Evolutionary conservation across 2,797 vertebrate genomes (phyloP).

Genomic region (Adelosebastes latens): DNA sequence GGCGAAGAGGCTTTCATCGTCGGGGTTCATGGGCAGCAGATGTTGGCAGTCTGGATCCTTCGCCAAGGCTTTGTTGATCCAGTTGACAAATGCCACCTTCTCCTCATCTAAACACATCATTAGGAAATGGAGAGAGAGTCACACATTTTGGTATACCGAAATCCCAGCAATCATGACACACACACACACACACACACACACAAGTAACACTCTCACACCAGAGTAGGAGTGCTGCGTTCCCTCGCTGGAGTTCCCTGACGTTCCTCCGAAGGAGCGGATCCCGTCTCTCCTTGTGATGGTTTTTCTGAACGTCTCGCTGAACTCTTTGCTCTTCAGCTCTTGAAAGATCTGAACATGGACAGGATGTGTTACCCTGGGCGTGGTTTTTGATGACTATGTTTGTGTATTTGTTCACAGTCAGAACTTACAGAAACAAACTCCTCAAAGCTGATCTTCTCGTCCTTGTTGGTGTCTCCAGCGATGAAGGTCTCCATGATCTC

Average conservation of each 20-base stretch:
- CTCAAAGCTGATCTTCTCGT: constrained; percentile 95
- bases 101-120: constrained; percentile 89
- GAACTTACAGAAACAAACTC: constrained; percentile 93
- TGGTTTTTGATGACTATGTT: fast-evolving
- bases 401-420: neutral
- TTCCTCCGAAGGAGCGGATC: constrained; percentile 94
- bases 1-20: constrained; percentile 89
- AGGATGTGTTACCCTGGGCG: neutral
- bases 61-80: constrained; percentile 96
- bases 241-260: constrained; percentile 90
- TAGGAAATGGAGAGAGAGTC: neutral
- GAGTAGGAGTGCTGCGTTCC: constrained; percentile 98
- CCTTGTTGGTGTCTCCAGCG: constrained; percentile 92
- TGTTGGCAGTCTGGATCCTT: constrained; percentile 93
- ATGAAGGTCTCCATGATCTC: constrained; percentile 94
- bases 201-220: constrained; percentile 77
- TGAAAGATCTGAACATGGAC: constrained; percentile 83
- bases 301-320: constrained; percentile 93
- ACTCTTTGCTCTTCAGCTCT: constrained; percentile 93
- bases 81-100: constrained; percentile 97
- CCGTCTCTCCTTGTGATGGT: constrained; percentile 90
- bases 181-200: neutral
- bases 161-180: neutral
- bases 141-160: neutral
- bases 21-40: constrained; percentile 92